phyloP scores from a whole-genome alignment of 2,113 vertebrate genomes.

The Phrynosoma platyrhinos region DNA sequence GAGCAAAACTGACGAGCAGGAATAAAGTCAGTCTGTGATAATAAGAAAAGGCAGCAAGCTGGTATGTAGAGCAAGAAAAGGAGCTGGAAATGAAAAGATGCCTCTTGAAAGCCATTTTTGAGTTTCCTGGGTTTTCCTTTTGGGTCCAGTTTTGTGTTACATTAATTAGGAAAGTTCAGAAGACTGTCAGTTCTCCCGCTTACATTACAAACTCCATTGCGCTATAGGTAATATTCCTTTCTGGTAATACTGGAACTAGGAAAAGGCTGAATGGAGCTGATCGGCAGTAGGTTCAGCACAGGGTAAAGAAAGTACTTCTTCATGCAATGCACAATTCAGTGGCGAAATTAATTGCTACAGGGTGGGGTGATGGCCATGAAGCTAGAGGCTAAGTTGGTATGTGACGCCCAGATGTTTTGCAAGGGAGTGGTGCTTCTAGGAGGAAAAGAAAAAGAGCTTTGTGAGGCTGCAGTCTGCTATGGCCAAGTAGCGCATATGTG shows the following conservation, averaged over 20 bases:
- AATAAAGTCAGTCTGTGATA: constrained; percentile 38
- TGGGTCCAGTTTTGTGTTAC: background rate
- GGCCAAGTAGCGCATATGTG: background rate
- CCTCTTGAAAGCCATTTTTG: background rate
- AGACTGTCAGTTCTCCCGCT: background rate
- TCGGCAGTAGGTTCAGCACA: background rate
- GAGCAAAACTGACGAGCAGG: constrained; percentile 34
- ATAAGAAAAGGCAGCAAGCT: constrained; percentile 28
- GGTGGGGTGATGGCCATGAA: background rate
- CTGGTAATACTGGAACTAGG: background rate
- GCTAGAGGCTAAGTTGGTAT: background rate
- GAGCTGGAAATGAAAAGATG: constrained; percentile 33
- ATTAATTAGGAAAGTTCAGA: constrained; percentile 3
- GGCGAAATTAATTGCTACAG: background rate
- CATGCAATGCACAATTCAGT: background rate
- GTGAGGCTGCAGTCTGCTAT: too few species aligned
- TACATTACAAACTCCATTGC: background rate
- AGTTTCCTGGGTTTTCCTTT: background rate
- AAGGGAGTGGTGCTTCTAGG: background rate
- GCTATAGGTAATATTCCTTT: background rate
- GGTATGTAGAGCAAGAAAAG: constrained; percentile 14
- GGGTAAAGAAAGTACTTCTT: background rate
- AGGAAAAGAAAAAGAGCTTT: background rate
- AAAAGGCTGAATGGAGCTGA: background rate
- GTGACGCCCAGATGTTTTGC: background rate